Evolutionary conservation across 2,888 invertebrate genomes (phyloP).

Genomic region (Allophyes oxyacanthae): DNA sequence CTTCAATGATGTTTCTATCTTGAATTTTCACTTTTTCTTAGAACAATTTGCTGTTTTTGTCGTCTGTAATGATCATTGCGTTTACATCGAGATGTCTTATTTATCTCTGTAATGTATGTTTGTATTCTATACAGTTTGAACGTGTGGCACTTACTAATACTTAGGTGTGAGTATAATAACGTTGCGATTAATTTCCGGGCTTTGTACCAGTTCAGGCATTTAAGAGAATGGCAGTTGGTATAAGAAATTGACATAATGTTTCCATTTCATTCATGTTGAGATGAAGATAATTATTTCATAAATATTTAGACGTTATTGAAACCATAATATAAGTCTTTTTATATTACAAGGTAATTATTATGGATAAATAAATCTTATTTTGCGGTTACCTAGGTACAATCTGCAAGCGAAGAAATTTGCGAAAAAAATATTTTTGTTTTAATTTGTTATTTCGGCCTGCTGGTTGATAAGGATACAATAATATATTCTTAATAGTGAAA

Average conservation of each 20-base stretch:
- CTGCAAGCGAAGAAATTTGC: not conserved
- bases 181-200: conserved; percentile 49
- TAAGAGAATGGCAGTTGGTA: conserved; percentile 29
- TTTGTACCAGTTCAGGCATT: conserved; percentile 46
- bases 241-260: conserved; percentile 34
- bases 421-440: not conserved
- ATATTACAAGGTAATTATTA: not conserved
- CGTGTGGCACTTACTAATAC: conserved; percentile 44
- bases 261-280: conserved; percentile 32
- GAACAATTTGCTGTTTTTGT: conserved; percentile 66
- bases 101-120: conserved; percentile 61
- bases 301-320: conserved; percentile 33
- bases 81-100: conserved; percentile 68
- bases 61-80: conserved; percentile 59
- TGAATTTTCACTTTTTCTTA: conserved; percentile 68
- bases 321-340: conserved; percentile 11
- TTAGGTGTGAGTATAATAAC: conserved; percentile 46
- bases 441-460: no score
- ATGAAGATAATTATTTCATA: conserved; percentile 39
- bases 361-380: no score
- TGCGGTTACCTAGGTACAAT: no score
- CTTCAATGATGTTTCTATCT: conserved; percentile 79
- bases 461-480: no score
- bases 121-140: conserved; percentile 49
- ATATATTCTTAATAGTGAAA: no score